Evolutionary conservation across 2,113 vertebrate species (phyloP), one percentile per base, ranked within the genome.

Genomic region (Laticauda laticaudata): DNA sequence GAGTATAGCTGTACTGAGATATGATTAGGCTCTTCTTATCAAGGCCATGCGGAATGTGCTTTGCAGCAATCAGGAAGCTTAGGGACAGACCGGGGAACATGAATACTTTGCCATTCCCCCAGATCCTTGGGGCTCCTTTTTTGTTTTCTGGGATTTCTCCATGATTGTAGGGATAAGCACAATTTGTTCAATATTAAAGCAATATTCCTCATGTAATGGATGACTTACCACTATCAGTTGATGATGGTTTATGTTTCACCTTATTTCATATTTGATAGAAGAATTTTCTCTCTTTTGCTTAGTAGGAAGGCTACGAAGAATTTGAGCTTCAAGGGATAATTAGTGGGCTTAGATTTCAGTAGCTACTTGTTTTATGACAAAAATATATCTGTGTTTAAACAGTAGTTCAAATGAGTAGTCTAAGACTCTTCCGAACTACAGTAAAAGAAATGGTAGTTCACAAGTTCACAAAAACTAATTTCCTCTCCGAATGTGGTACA

Each of bases 291-390:
- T 26, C 95, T 81, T 48, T 51, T 93, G 26, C 91, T 23, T 2
- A 95, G 54, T 1, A 95, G 54, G 39, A 64, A 92, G 94, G 39
- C 92, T 69, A 91, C 23, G 20, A 81, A 90, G 0, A 0, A 53
- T 96, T 93, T 88, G 56, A 95, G 94, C 91, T 85, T 90, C 88
- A 45, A 94, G 91, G 86, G 94, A 95, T 93, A 91, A 54, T 94
- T 92, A 95, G 88, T 56, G 94, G 94, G 94, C 91, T 93, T 56
- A 57, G 95, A 94, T 95, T 93, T 94, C 55, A 87, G 94, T 94
- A 48, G 87, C 89, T 92, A 59, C 90, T 81, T 95, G 87, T 69
- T 2, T 23, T 34, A 85, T 18, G 48, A 91, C 69, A 18, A 92
- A 95, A 93, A 96, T 96, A 95, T 0, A 1, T 91, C 64, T 87